A percentile compares a stretch with the other conserved stretches of the same genome.
These are phyloP conservation scores for Parapristionchus giblindavisi DNA, from an alignment of 2,888 invertebrate species.

Conservation along the genomic window DNA sequence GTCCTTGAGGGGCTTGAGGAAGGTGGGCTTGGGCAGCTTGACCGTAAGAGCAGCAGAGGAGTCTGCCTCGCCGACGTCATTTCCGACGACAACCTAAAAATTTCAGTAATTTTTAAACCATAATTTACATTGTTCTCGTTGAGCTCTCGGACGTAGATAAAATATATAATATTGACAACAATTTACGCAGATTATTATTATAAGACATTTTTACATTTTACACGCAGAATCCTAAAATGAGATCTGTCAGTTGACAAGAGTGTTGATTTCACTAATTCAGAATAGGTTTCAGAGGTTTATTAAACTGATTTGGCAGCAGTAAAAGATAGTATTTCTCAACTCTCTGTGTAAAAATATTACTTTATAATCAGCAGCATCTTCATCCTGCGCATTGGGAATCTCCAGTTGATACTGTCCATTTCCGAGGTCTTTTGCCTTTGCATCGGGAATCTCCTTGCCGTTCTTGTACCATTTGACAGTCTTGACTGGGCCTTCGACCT, in stretches of 20 bases:
- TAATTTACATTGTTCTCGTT: no score
- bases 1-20: slow-evolving; percentile 69
- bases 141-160: no score
- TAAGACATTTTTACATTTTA: background rate
- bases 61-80: slow-evolving; percentile 61
- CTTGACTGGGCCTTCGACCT: slow-evolving; percentile 81
- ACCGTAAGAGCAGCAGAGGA: slow-evolving; percentile 64
- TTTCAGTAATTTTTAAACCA: no score
- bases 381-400: slow-evolving; percentile 59
- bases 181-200: background rate
- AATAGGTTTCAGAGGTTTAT: no score
- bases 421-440: slow-evolving; percentile 60
- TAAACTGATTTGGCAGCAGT: no score
- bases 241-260: no score
- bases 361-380: slow-evolving; percentile 65
- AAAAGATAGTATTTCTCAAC: no score
- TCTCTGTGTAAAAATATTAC: slow-evolving; percentile 71
- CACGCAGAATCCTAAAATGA: no score
- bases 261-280: no score
- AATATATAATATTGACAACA: background rate
- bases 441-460: slow-evolving; percentile 58
- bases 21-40: slow-evolving; percentile 61
- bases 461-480: slow-evolving; percentile 81
- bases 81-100: slow-evolving; percentile 35
- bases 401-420: slow-evolving; percentile 58